Percentiles rank a stretch among this genome's conserved stretches.
phyloP scores from a whole-genome alignment of 2,888 invertebrate genomes.

The Lasioglossum vierecki region DNA sequence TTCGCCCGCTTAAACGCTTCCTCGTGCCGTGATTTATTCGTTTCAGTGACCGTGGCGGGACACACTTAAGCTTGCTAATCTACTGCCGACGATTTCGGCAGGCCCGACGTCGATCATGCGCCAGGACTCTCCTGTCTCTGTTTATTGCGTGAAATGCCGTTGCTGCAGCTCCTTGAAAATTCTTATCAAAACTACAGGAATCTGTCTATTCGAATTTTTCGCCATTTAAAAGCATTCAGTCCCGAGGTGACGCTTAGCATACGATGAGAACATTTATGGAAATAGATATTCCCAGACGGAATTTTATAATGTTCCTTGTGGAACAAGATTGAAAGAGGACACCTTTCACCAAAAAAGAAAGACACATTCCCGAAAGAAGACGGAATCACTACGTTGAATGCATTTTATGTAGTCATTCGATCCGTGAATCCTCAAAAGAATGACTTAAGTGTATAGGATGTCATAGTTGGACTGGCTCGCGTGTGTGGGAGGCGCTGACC shows the following conservation, averaged over 20 bases:
- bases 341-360: background rate
- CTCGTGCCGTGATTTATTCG: slow-evolving; percentile 57
- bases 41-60: slow-evolving; percentile 33
- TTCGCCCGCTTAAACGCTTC: slow-evolving; percentile 67
- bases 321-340: background rate
- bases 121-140: background rate
- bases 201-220: no score
- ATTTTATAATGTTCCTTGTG: background rate
- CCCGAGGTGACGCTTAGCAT: background rate
- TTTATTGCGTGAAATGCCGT: background rate
- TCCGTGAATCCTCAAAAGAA: background rate
- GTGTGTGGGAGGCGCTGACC: background rate
- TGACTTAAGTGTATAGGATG: background rate
- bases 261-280: background rate
- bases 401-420: background rate
- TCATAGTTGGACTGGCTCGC: background rate
- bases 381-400: background rate
- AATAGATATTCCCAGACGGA: background rate
- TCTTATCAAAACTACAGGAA: no score
- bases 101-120: background rate
- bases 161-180: no score
- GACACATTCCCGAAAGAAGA: background rate
- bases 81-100: background rate
- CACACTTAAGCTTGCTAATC: background rate
- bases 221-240: background rate